Evolutionary conservation across 2,113 vertebrate species (phyloP), one percentile per base, ranked within the genome.

Genomic region (Herpetotheres cachinnans): DNA sequence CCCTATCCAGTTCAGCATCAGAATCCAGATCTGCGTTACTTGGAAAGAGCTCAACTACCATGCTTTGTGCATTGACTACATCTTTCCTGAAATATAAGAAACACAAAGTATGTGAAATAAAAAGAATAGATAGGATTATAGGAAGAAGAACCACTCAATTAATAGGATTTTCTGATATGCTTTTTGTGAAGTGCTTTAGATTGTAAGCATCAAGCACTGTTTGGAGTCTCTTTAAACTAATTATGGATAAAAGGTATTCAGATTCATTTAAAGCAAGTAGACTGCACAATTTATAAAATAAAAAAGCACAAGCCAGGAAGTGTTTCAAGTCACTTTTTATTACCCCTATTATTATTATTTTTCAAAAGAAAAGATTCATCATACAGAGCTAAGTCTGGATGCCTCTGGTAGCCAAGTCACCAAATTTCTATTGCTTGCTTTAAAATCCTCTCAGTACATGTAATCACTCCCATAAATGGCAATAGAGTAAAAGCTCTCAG

Each of bases 11-110:
- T 44, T 99, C 99, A 52, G 91, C 52, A 34, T 98, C 98, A 7
- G 98, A 97, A 74, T 98, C 98, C 66, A 97, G 74, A 36, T 98
- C 98, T 16, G 82, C 29, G 17, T 93, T 96, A 50, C 96, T 87
- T 27, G 99, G 98, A 92, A 99, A 99, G 3, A 99, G 97, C 77
- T 99, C 98, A 20, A 98, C 97, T 11, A 98, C 98, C 96, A 99
- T 98, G 24, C 95, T 98, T 86, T 99, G 99, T 66, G 99, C 99
- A 38, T 98, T 98, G 44, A 98, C 74, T 71, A 98, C 62, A 79
- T 99, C 99, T 55, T 99, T 99, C 58, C 99, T 99, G 96, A 76
- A 96, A 95, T 10, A 61, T 91, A 96, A 29, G 11, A 81, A 94
- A 95, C 26, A 52, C 34, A 29, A 59, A 67, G 42, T 29, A 50